Conservation (phyloP, 1,140 invertebrate genomes). For the Leptonema lineaticorne region DNA sequence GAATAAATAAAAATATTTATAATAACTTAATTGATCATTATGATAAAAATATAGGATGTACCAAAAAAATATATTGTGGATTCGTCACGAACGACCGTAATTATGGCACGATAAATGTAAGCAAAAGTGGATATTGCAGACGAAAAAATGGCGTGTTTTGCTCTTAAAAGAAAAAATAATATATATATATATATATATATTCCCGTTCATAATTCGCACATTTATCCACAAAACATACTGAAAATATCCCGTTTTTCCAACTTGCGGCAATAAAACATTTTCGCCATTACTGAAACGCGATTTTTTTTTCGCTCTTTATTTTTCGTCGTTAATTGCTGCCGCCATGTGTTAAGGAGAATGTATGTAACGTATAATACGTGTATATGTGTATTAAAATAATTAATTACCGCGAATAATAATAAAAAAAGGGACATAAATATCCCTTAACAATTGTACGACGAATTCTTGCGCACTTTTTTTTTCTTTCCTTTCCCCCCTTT, state of each 20-base stretch:
- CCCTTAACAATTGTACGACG: too few species aligned
- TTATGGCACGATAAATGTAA: neutral
- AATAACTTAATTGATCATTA: neutral
- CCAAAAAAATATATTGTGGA: neutral
- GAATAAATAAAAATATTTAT: conserved; percentile 1
- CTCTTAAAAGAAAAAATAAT: too few species aligned
- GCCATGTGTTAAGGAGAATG: too few species aligned
- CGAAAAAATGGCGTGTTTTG: too few species aligned
- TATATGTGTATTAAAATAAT: too few species aligned
- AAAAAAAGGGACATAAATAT: too few species aligned
- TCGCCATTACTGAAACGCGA: neutral
- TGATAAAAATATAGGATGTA: neutral
- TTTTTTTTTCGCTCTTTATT: too few species aligned
- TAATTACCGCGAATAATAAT: too few species aligned
- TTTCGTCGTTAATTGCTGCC: too few species aligned
- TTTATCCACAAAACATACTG: neutral
- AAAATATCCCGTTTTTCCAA: neutral
- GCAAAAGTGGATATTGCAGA: neutral
- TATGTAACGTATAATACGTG: too few species aligned
- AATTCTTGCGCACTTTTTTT: too few species aligned
- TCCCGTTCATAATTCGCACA: neutral
- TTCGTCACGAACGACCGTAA: conserved; percentile 11
- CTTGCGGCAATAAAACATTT: neutral
- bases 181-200: neutral
- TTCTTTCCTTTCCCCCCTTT: too few species aligned